phyloP scores from a whole-genome alignment of 1,140 invertebrate species.

The Magallana ariakensis region DNA sequence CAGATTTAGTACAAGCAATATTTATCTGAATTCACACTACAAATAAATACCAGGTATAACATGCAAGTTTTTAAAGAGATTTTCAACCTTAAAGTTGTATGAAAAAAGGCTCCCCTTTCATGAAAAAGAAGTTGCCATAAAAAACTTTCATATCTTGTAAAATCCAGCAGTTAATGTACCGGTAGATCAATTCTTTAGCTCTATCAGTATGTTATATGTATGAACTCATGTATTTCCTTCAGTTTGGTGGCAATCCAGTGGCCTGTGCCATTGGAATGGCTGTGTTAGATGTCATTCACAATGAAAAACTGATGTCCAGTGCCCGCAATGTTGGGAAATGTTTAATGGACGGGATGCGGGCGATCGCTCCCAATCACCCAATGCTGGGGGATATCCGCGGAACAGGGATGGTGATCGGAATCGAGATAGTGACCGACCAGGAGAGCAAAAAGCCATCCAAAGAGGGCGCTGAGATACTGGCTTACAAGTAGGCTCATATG shows the following conservation, averaged over 20 bases:
- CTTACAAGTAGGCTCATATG: constrained; percentile 83
- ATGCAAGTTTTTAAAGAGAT: too few relatives aligned
- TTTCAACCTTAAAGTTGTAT: too few relatives aligned
- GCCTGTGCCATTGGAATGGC: constrained; percentile 97
- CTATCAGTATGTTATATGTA: not conserved
- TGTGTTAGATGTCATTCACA: constrained; percentile 95
- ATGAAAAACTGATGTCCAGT: constrained; percentile 90
- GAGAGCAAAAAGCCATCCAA: constrained; percentile 89
- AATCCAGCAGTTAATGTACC: too few relatives aligned
- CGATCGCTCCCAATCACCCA: constrained; percentile 87
- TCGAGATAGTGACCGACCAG: constrained; percentile 93
- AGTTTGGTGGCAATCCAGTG: constrained; percentile 99
- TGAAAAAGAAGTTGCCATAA: too few relatives aligned
- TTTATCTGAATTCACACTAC: too few relatives aligned
- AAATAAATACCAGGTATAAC: too few relatives aligned
- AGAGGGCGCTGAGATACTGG: constrained; percentile 89
- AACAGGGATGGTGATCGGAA: constrained; percentile 93
- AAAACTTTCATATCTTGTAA: too few relatives aligned
- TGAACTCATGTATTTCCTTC: constrained; percentile 61
- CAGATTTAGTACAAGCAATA: too few relatives aligned
- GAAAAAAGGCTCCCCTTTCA: too few relatives aligned
- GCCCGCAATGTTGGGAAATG: constrained; percentile 90
- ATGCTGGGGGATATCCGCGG: constrained; percentile 90
- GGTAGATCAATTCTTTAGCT: too few relatives aligned
- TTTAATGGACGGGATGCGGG: constrained; percentile 86